Evolutionary conservation across 1,140 invertebrate species (phyloP).

Genomic region (Lordiphosa collinella): DNA sequence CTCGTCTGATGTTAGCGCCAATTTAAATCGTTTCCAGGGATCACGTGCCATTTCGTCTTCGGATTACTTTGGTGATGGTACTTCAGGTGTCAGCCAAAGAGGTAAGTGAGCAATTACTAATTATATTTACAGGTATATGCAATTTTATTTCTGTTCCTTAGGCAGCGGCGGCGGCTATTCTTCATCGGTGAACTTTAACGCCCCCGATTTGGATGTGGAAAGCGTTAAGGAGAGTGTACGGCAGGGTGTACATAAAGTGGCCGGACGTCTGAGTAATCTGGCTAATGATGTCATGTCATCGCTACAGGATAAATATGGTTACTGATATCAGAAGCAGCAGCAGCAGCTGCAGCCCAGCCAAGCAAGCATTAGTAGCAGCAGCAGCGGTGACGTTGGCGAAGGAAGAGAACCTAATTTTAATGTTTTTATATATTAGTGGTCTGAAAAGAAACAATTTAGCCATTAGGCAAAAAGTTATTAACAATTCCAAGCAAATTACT

Average conservation of each 20-base stretch:
- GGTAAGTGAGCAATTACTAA: constrained; percentile 10
- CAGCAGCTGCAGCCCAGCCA: background rate
- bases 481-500: constrained; percentile 49
- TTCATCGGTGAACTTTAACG: constrained; percentile 67
- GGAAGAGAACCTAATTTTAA: constrained; percentile 30
- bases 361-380: background rate
- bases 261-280: constrained; percentile 94
- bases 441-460: constrained; percentile 29
- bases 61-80: constrained; percentile 92
- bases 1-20: constrained; percentile 50
- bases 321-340: constrained; percentile 78
- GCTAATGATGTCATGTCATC: constrained; percentile 97
- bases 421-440: constrained; percentile 48
- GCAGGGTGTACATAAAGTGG: constrained; percentile 97
- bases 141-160: background rate
- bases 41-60: constrained; percentile 96
- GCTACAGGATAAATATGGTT: constrained; percentile 88
- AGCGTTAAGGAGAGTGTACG: constrained; percentile 98
- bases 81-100: constrained; percentile 46
- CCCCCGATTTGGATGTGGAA: constrained; percentile 85
- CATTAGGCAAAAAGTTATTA: constrained; percentile 46
- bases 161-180: constrained; percentile 48
- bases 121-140: background rate
- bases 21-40: constrained; percentile 88
- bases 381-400: background rate